Percentiles rank a stretch among this genome's conserved stretches.
Conservation (phyloP, 37 sponge, comb jelly and placozoan genomes). For the Dysidea cf. avara region DNA sequence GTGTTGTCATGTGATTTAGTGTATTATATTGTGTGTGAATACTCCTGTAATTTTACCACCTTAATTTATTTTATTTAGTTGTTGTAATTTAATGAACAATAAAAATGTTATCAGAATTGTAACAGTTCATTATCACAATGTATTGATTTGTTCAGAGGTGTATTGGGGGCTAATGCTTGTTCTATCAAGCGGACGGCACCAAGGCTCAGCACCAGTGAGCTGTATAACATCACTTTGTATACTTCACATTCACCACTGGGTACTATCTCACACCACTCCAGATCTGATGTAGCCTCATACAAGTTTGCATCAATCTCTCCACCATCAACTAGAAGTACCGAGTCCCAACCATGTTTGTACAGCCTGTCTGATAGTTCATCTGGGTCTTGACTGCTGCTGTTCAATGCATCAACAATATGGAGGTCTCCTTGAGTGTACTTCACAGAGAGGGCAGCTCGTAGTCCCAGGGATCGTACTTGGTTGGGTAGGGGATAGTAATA, state of each 20-base stretch:
- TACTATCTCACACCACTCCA: slow-evolving; percentile 64
- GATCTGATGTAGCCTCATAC: slow-evolving; percentile 47
- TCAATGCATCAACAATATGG: slow-evolving; percentile 71
- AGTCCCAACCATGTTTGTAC: slow-evolving; percentile 53
- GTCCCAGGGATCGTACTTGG: slow-evolving; percentile 59
- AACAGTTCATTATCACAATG: too few relatives aligned
- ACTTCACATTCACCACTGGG: slow-evolving; percentile 78
- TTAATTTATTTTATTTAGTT: too few relatives aligned
- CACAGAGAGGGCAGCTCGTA: slow-evolving; percentile 80
- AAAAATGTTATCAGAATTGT: background rate
- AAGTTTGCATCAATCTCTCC: slow-evolving; percentile 58
- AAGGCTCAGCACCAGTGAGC: slow-evolving; percentile 65
- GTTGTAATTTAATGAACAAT: slow-evolving; percentile 1
- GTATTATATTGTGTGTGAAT: too few relatives aligned
- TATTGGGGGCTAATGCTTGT: slow-evolving; percentile 20
- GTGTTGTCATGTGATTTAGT: too few relatives aligned
- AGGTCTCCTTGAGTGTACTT: slow-evolving; percentile 86
- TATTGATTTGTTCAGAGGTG: too few relatives aligned
- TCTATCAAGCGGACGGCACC: slow-evolving; percentile 82
- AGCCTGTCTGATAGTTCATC: slow-evolving; percentile 38
- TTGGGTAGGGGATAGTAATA: slow-evolving; percentile 85
- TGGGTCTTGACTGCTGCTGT: slow-evolving; percentile 42
- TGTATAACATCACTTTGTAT: slow-evolving; percentile 66
- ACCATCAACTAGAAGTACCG: slow-evolving; percentile 81
- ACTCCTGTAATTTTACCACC: too few relatives aligned